Evolutionary conservation across 2,113 vertebrate species (phyloP).

Genomic region (Callocephalon fimbriatum): DNA sequence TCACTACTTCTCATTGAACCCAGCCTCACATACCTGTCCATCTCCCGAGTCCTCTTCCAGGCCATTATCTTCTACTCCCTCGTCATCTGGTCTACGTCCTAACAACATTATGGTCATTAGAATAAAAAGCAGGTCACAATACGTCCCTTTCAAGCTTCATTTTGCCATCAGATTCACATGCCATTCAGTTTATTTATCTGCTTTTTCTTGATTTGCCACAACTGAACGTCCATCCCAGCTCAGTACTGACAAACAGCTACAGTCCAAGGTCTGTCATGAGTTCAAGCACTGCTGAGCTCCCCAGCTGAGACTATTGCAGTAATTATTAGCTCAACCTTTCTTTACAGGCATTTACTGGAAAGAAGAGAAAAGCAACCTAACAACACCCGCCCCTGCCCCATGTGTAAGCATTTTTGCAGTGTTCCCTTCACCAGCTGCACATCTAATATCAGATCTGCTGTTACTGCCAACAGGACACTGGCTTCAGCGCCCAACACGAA

Average conservation of each 20-base stretch:
- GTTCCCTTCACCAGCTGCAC: not conserved
- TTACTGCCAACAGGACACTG: not conserved
- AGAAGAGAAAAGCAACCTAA: not conserved
- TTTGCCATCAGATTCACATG: not conserved
- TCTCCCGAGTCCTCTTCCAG: slow-evolving; percentile 90
- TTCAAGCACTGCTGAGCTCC: not conserved
- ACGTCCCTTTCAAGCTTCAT: not conserved
- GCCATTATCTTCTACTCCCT: slow-evolving; percentile 85
- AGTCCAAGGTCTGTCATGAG: not conserved
- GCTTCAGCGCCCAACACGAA: not conserved
- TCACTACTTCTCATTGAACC: not conserved
- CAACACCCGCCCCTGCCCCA: no score
- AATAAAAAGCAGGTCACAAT: not conserved
- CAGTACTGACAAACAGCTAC: not conserved
- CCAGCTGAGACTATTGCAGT: not conserved
- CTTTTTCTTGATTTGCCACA: not conserved
- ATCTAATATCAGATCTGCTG: not conserved
- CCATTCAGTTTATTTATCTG: not conserved
- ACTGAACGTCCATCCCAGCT: not conserved
- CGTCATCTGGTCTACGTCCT: slow-evolving; percentile 86
- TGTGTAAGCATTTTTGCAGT: not conserved
- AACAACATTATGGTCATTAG: not conserved
- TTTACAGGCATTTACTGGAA: not conserved
- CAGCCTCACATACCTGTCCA: slow-evolving; percentile 80
- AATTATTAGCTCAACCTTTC: not conserved